phyloP scores from a whole-genome alignment of 2,888 invertebrate genomes.

The Poecilus cupreus region DNA sequence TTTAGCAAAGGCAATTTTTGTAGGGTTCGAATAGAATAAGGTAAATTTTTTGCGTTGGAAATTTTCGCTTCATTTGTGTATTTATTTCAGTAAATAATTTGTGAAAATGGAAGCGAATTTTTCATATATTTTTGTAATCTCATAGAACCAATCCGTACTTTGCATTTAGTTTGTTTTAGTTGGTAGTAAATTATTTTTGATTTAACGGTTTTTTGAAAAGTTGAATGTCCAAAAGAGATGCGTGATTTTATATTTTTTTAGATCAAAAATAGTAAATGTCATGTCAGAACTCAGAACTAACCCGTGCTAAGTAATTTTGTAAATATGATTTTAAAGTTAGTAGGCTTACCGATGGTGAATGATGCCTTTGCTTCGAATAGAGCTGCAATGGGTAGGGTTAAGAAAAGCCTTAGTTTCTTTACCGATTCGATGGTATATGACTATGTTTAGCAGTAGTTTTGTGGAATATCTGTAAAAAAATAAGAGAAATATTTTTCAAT shows the following conservation, averaged over 20 bases:
- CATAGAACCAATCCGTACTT: conserved; percentile 16
- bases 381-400: background rate
- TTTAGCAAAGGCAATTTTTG: conserved; percentile 47
- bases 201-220: background rate
- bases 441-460: conserved; percentile 49
- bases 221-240: background rate
- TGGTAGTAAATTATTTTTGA: background rate
- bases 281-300: background rate
- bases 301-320: background rate
- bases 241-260: background rate
- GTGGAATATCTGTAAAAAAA: conserved; percentile 46
- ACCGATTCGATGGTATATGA: background rate
- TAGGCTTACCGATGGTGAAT: conserved; percentile 16
- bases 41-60: background rate
- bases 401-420: conserved; percentile 20
- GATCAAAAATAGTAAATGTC: background rate
- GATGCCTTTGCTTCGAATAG: conserved; percentile 47
- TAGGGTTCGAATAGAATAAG: conserved; percentile 6
- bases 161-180: conserved; percentile 46
- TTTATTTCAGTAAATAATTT: conserved; percentile 1
- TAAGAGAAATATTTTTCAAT: conserved; percentile 56
- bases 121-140: background rate
- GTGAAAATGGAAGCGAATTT: background rate
- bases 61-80: conserved; percentile 8
- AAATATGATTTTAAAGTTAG: conserved; percentile 22